phyloP scores from a whole-genome alignment of 2,797 vertebrate genomes.

The Scleropages formosus region DNA sequence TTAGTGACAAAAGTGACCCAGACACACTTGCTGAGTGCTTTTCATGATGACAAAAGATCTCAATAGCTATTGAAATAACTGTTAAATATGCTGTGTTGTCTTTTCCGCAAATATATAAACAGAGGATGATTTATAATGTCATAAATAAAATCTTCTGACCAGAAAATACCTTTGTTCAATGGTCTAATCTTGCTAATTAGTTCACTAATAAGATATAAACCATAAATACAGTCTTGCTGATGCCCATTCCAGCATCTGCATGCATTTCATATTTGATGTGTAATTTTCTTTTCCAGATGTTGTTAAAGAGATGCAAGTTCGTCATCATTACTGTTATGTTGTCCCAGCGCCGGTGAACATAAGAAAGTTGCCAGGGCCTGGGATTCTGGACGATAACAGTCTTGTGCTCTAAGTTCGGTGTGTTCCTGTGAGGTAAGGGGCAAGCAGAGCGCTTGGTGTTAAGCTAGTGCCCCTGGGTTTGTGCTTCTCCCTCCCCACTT shows the following conservation, averaged over 20 bases:
- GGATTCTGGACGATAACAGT: constrained; percentile 24
- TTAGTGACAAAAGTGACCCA: neutral
- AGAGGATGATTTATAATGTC: neutral
- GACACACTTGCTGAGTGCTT: neutral
- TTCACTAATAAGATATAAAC: constrained; percentile 20
- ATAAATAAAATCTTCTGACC: neutral
- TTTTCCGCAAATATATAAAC: constrained; percentile 9
- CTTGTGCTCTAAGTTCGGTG: constrained; percentile 23
- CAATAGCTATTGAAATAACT: neutral
- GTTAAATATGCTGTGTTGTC: neutral
- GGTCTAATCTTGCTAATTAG: constrained; percentile 10
- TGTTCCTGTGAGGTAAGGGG: constrained; percentile 14
- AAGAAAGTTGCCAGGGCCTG: constrained; percentile 1
- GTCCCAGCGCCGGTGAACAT: neutral
- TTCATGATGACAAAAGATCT: neutral
- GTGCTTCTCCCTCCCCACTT: neutral
- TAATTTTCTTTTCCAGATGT: constrained; percentile 2
- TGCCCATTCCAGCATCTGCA: neutral
- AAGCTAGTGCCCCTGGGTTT: constrained; percentile 22
- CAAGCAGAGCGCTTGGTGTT: neutral
- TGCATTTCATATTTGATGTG: neutral
- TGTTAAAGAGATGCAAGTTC: neutral
- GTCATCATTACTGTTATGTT: neutral
- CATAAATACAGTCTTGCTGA: constrained; percentile 21
- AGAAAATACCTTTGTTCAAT: constrained; percentile 11